Conservation (phyloP, 2,888 invertebrate species). For the Penaeus monodon region DNA sequence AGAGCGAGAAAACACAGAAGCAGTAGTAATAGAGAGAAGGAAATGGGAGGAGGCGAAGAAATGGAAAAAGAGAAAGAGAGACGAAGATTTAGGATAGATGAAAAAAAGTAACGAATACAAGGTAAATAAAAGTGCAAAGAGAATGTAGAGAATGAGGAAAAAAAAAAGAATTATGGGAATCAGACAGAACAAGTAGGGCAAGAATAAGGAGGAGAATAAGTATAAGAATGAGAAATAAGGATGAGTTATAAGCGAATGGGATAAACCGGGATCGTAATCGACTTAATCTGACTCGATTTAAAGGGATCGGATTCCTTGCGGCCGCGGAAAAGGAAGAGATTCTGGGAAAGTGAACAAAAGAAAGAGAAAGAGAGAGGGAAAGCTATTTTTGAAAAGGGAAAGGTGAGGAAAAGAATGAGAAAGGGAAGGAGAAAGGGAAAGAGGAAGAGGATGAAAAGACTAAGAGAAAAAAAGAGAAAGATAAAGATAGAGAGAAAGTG, state of each 20-base stretch:
- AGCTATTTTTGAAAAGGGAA: too few relatives aligned
- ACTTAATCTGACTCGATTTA: too few relatives aligned
- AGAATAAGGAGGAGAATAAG: not conserved
- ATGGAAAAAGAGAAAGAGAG: too few relatives aligned
- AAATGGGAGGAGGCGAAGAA: not conserved
- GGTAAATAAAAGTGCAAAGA: not conserved
- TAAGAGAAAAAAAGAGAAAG: not conserved
- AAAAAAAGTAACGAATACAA: not conserved
- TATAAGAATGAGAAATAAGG: too few relatives aligned
- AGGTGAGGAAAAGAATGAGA: not conserved
- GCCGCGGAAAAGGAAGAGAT: too few relatives aligned
- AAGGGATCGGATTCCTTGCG: too few relatives aligned
- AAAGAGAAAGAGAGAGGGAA: too few relatives aligned
- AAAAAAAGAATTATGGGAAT: not conserved
- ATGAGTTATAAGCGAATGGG: too few relatives aligned
- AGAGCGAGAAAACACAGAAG: not conserved
- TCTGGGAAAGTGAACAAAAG: too few relatives aligned
- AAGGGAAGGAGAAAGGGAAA: not conserved
- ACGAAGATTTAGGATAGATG: too few relatives aligned
- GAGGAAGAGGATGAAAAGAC: too few relatives aligned
- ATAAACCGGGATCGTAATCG: too few relatives aligned
- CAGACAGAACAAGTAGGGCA: not conserved
- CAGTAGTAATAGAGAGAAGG: not conserved
- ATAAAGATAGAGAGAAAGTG: not conserved
- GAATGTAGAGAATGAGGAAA: not conserved